Percentiles rank a stretch among this genome's conserved stretches.
Conservation (phyloP, 2,888 invertebrate species). For the Pseudococcus jackbeardsleyi region DNA sequence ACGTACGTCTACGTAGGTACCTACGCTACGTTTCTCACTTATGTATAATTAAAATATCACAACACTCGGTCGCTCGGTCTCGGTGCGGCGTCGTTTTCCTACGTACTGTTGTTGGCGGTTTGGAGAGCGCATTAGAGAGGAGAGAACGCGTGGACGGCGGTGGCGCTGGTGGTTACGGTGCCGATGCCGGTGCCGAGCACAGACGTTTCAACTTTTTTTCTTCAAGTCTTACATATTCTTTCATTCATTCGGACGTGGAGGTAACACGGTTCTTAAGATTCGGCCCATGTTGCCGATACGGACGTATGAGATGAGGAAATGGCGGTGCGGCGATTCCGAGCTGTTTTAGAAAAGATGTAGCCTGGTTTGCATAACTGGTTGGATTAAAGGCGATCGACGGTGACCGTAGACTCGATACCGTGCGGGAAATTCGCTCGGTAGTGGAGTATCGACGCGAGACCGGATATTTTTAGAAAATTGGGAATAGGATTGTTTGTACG, state of each 20-base stretch:
- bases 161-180: neutral
- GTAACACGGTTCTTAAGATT: neutral
- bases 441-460: too few relatives aligned
- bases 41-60: conserved; percentile 32
- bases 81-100: neutral
- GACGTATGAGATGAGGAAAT: too few relatives aligned
- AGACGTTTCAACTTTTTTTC: too few relatives aligned
- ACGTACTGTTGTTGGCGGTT: conserved; percentile 8
- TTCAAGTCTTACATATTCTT: neutral
- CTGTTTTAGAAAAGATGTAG: neutral
- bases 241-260: neutral
- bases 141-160: neutral
- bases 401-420: too few relatives aligned
- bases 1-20: too few relatives aligned
- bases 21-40: conserved; percentile 6
- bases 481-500: conserved; percentile 5
- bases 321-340: too few relatives aligned
- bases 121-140: neutral
- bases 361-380: conserved; percentile 16
- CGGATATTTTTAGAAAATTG: conserved; percentile 20
- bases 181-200: neutral
- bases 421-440: too few relatives aligned
- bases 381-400: neutral
- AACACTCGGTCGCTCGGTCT: neutral
- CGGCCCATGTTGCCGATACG: neutral